Evolutionary conservation across 2,888 invertebrate species (phyloP), one percentile per base, ranked within the genome.

Genomic region (Troides aeacus): DNA sequence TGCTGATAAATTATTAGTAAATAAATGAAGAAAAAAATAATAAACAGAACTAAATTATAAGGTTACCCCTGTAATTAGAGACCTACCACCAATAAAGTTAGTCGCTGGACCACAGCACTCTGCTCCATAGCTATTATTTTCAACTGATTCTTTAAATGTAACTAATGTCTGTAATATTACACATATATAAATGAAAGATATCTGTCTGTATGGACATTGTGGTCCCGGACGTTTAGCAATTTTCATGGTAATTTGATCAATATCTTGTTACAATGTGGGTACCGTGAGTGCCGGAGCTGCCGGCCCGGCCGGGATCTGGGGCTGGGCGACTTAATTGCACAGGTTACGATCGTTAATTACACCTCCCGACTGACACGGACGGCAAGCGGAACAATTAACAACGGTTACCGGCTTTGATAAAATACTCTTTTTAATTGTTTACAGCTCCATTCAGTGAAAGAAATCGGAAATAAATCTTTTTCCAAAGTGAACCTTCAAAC

Each of bases 311-410:
- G 4, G 30, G 30, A 30, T 15, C 58, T 30, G 63, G 60, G 30
- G 62, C 36, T 8, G 24, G 24, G 63, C 21, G 50, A 36, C 63
- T 68, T 68, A 68, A 68, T 68, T 68, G 63, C 63, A 59, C 59
- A 59, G 63, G 63, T 63, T 63, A 68, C 68, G 68, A 30, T 23
- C 63, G 58, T 63, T 85, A 86, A 86, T 86, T 81, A 79, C 78
- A 81, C 81, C 82, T 74, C 75, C 79, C 76, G 77, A 72, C 74
- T 74, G 77, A 72, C 76, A 73, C 77, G 76, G 74, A 74, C 74
- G 74, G 72, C 74, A 77, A 77, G 72, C 75, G 74, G 77, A 74
- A 80, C 80, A 75, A 80, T 79, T 79, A 79, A 75, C 75, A 50
- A 59, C 50, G 21, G 63, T 30, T 24, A 24, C 59, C 30, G 36